phyloP scores from a whole-genome alignment of 2,797 vertebrate genomes.

The Bradypodion pumilum region DNA sequence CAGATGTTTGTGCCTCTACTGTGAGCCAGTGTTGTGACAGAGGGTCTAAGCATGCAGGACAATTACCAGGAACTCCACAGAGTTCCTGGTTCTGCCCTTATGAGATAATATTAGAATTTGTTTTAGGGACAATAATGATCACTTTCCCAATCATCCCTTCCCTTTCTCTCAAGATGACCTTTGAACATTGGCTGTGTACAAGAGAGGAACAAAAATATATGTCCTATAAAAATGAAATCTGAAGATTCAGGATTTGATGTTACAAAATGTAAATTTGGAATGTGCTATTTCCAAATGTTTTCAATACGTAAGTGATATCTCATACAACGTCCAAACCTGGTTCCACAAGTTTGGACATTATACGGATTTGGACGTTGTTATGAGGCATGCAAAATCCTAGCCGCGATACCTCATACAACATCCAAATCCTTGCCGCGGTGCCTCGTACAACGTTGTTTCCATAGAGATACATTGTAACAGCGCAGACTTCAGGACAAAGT shows the following conservation, averaged over 20 bases:
- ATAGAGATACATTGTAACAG: too few species aligned
- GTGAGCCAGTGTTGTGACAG: background rate
- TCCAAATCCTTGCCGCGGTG: too few species aligned
- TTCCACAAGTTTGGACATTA: too few species aligned
- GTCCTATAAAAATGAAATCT: background rate
- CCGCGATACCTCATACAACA: too few species aligned
- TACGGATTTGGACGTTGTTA: too few species aligned
- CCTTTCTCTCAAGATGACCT: background rate
- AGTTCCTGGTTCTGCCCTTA: background rate
- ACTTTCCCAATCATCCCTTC: background rate
- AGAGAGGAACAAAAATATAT: background rate
- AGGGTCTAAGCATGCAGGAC: background rate
- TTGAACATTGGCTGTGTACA: conserved; percentile 1
- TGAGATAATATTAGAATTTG: background rate
- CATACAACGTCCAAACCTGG: too few species aligned
- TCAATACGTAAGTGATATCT: too few species aligned
- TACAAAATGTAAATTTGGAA: background rate
- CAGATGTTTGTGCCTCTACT: background rate
- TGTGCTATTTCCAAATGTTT: background rate
- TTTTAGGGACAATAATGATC: conserved; percentile 7
- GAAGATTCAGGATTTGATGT: background rate
- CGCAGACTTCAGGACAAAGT: too few species aligned
- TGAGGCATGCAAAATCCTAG: too few species aligned
- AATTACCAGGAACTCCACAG: background rate
- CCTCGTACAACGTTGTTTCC: too few species aligned